These are phyloP conservation scores for Metallyticus violacea DNA, from an alignment of 2,888 invertebrate genomes.

Conservation along the genomic window DNA sequence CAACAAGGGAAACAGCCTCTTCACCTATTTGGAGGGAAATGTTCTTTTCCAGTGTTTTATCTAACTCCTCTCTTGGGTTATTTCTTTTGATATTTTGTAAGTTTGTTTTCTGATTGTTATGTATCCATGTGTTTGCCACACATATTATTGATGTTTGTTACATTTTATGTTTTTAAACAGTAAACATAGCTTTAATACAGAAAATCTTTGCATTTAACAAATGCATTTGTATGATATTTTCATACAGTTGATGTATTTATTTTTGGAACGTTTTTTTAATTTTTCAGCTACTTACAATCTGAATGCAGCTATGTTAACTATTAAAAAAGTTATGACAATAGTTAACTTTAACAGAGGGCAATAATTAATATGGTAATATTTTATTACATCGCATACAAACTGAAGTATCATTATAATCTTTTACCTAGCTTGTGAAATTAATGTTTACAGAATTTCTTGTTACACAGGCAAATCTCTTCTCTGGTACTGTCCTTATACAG, in stretches of 20 bases:
- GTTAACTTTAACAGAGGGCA: too few species aligned
- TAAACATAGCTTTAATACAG: not conserved
- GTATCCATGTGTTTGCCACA: not conserved
- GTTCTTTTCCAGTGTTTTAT: not conserved
- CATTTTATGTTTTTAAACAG: not conserved
- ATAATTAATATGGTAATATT: not conserved
- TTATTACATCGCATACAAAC: not conserved
- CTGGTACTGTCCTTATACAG: too few species aligned
- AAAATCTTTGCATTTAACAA: not conserved
- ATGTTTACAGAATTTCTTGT: too few species aligned
- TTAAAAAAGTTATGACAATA: not conserved
- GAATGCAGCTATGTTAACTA: not conserved
- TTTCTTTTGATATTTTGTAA: not conserved
- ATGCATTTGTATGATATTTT: not conserved
- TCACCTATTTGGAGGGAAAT: not conserved
- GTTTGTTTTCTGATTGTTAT: not conserved
- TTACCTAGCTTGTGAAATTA: not conserved
- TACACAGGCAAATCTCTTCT: too few species aligned
- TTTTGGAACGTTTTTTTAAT: not conserved
- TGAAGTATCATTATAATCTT: not conserved
- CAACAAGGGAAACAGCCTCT: too few species aligned
- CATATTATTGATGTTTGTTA: not conserved
- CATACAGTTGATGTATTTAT: not conserved
- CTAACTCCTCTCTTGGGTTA: not conserved
- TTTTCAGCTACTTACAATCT: not conserved